Conservation (phyloP, 2,113 vertebrate genomes). For the Panthera leo region DNA sequence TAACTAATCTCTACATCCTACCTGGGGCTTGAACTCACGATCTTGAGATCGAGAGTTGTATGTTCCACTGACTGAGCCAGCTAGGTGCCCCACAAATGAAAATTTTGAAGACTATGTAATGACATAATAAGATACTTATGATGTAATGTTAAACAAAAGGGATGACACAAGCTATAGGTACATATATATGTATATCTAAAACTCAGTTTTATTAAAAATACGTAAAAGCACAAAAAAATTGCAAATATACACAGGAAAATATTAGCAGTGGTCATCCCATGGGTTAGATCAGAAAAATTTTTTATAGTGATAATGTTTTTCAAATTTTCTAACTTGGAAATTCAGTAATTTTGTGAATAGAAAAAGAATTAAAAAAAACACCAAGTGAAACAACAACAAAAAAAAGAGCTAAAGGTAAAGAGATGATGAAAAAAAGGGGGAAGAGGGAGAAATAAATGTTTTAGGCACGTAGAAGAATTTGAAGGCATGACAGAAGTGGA, state of each 20-base stretch:
- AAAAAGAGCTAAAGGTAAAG: neutral
- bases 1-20: too few species aligned
- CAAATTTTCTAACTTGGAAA: conserved; percentile 14
- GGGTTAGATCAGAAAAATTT: neutral
- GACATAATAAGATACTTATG: neutral
- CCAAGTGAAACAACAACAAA: neutral
- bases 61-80: too few species aligned
- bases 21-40: too few species aligned
- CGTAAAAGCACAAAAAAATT: neutral
- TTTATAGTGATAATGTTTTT: neutral
- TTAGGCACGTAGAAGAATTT: neutral
- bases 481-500: neutral
- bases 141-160: neutral
- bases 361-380: neutral
- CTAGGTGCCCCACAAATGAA: neutral
- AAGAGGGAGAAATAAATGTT: neutral
- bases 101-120: neutral
- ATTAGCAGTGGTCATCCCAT: neutral
- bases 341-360: neutral
- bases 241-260: neutral
- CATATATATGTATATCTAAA: neutral
- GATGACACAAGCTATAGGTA: neutral
- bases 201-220: neutral
- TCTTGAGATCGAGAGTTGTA: too few species aligned
- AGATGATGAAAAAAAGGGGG: neutral